Conservation (phyloP, 2,888 invertebrate genomes). For the Mesorhabditis spiculigera region DNA sequence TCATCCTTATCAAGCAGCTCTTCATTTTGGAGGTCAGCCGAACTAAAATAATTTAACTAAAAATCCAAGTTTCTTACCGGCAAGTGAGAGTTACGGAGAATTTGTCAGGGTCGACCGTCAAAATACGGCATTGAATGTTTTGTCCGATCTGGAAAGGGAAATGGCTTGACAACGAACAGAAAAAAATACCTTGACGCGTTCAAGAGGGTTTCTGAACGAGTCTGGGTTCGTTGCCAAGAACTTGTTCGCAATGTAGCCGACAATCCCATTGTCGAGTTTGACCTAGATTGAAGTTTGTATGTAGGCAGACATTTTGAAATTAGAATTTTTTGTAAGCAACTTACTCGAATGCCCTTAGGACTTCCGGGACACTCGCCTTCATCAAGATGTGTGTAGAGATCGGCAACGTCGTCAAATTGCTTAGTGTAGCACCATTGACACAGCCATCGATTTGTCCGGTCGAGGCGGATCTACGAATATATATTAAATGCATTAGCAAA, state of each 20-base stretch:
- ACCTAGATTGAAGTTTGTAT: slow-evolving; percentile 5
- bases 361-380: slow-evolving; percentile 77
- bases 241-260: slow-evolving; percentile 87
- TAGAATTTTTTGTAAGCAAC: slow-evolving; percentile 8
- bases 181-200: slow-evolving; percentile 74
- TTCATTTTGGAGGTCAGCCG: slow-evolving; percentile 18
- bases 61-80: slow-evolving; percentile 64
- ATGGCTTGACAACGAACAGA: not conserved
- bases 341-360: slow-evolving; percentile 81
- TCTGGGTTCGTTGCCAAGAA: slow-evolving; percentile 77
- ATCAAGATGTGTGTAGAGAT: slow-evolving; percentile 76
- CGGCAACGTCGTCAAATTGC: not conserved
- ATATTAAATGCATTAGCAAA: not conserved
- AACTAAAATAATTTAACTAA: slow-evolving; percentile 13
- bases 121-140: slow-evolving; percentile 71
- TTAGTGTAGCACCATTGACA: not conserved
- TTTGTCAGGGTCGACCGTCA: slow-evolving; percentile 87
- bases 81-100: slow-evolving; percentile 81
- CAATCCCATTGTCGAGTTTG: slow-evolving; percentile 81
- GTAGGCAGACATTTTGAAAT: not conserved
- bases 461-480: not conserved
- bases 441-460: not conserved
- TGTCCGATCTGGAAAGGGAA: slow-evolving; percentile 16
- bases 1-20: slow-evolving; percentile 63
- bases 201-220: slow-evolving; percentile 81